These are phyloP conservation scores for Apus apus DNA, from an alignment of 2,113 vertebrate species.

Conservation along the genomic window DNA sequence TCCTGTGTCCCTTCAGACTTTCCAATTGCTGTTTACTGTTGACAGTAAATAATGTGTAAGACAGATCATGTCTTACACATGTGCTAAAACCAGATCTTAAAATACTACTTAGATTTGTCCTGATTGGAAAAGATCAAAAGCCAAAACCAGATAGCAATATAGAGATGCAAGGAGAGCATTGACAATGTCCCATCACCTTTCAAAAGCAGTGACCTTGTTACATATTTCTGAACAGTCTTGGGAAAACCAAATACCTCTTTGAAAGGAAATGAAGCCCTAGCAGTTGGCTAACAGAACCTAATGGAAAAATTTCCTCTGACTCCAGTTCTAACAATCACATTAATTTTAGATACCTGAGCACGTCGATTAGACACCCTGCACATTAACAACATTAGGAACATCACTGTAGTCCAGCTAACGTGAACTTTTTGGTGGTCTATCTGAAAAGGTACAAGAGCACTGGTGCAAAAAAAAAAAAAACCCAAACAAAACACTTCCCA, in stretches of 20 bases:
- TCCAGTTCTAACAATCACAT: neutral
- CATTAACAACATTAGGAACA: neutral
- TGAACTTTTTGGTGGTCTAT: neutral
- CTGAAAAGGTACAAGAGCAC: neutral
- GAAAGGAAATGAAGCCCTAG: neutral
- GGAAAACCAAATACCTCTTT: neutral
- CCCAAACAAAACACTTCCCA: neutral
- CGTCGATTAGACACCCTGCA: neutral
- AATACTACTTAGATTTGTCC: neutral
- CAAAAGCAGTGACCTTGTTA: neutral
- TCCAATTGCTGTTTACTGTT: neutral
- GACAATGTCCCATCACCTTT: neutral
- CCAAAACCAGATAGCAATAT: neutral
- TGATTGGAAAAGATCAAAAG: neutral
- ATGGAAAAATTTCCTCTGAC: neutral
- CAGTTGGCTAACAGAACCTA: neutral
- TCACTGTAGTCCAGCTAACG: neutral
- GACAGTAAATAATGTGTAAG: neutral
- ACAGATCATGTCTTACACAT: neutral
- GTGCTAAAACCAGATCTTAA: neutral
- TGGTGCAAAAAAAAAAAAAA: rapidly evolving
- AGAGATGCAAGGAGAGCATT: neutral
- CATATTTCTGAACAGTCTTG: neutral
- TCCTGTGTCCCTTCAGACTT: neutral
- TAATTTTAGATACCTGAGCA: neutral